Percentiles rank a stretch among this genome's conserved stretches.
Conservation (phyloP, 2,113 vertebrate genomes). For the Fukomys damarensis region DNA sequence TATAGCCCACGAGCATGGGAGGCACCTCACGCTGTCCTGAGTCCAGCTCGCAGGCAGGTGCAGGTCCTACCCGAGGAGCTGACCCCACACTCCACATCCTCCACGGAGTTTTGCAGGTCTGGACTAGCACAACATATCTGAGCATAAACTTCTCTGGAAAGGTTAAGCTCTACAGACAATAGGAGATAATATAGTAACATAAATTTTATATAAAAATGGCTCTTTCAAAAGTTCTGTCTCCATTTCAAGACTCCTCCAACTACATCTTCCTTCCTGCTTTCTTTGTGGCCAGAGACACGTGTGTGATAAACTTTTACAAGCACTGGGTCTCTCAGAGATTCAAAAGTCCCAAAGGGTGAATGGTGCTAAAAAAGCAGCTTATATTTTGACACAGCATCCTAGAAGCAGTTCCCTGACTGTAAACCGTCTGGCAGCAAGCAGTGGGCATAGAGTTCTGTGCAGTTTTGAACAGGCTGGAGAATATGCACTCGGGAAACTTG, state of each 20-base stretch:
- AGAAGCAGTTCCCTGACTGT: not conserved
- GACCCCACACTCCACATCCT: not conserved
- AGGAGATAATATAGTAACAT: not conserved
- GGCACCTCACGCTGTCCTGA: too few relatives aligned
- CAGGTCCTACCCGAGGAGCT: not conserved
- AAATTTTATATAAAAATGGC: not conserved
- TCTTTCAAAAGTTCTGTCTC: not conserved
- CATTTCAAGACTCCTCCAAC: not conserved
- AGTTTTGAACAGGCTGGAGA: not conserved
- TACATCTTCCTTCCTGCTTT: not conserved
- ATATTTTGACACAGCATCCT: not conserved
- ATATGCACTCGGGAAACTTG: not conserved
- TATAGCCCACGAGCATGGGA: not conserved
- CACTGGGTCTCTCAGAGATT: not conserved
- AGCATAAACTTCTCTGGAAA: not conserved
- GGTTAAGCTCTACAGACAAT: not conserved
- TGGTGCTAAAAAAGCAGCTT: not conserved
- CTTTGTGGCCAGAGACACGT: not conserved
- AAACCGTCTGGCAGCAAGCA: not conserved
- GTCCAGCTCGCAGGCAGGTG: not conserved
- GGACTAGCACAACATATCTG: not conserved
- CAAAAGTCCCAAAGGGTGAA: constrained; percentile 20
- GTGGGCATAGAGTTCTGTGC: not conserved
- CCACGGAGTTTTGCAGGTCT: not conserved
- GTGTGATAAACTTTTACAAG: not conserved